Base-by-base conservation (phyloP, 2,888 invertebrate species). In the Tillus elongatus region DNA sequence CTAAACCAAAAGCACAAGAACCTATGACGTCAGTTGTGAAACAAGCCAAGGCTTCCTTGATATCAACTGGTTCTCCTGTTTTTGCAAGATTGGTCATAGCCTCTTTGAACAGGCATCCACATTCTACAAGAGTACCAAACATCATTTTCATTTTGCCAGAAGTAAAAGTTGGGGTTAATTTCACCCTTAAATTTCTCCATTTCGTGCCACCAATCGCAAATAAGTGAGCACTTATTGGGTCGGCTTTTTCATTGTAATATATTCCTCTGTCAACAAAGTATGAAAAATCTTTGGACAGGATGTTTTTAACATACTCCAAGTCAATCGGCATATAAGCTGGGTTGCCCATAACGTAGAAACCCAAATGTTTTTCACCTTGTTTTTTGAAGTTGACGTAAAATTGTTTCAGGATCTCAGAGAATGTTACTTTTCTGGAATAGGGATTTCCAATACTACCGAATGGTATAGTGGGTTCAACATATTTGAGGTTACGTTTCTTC, bases 81-180 rank as follows among this genome's bases (percentile, higher is more conserved):
- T 36, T 16, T 2, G 15, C 14, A 8, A 34, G 33, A 1, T 36
- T 13, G 4, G 64, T 56, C 4, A 70, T 60, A 36, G 70, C 67
- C 3, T 57, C 49, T 4, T 69, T 52, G 24, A 76, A 61, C 34
- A 69, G 64, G 9, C 66, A 58, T 1, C 71, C 71, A 33, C 75
- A 71, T 15, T 69, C 64, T 16, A 72, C 66, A n/a, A 79, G 66
- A 1, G 73, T 67, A 0, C 65, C 65, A 46, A 74, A 77, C 73
- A 79, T 76, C 1, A 60, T 64, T 54, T 74, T 79, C 40, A 81
- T 61, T 56, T 78, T 79, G 3, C 74, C 75, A 0, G 76, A 68
- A 1, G 79, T 71, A 49, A 80, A 81, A 0, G 74, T 70, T 0
- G 79, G 75, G 1, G 78, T 70, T 48, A 81, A 58, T 46, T 76